These are phyloP conservation scores for Illadopsis cleaveri DNA, from an alignment of 2,113 vertebrate genomes.

Conservation along the genomic window DNA sequence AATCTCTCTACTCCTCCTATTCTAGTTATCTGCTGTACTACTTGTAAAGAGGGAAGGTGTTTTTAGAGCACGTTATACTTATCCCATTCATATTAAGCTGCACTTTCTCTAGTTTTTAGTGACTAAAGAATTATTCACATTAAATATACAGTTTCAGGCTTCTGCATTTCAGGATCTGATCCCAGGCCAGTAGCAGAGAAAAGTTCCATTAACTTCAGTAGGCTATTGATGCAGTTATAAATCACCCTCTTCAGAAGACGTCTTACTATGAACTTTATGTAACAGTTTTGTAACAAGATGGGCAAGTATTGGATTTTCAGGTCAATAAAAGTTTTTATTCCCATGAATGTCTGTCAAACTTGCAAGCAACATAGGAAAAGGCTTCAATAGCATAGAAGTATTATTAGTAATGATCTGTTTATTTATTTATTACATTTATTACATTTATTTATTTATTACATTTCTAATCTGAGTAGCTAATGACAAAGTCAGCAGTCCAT, in stretches of 20 bases:
- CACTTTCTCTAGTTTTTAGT: background rate
- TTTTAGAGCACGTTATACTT: background rate
- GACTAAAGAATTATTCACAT: background rate
- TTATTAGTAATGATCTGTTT: background rate
- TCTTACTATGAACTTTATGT: background rate
- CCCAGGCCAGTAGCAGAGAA: background rate
- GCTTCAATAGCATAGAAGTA: background rate
- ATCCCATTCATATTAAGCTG: background rate
- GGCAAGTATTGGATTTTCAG: background rate
- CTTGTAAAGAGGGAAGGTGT: background rate
- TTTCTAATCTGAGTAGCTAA: background rate
- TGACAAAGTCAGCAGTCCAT: background rate
- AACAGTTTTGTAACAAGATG: background rate
- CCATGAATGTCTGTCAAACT: background rate
- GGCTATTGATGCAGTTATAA: background rate
- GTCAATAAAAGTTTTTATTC: background rate
- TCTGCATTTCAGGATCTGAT: background rate
- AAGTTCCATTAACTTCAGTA: background rate
- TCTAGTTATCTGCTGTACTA: background rate
- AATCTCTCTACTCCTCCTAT: background rate
- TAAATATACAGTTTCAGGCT: background rate
- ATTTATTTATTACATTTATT: background rate
- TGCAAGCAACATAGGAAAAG: background rate
- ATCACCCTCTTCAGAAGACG: background rate
- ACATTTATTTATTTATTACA: background rate